Conservation (phyloP, 1,140 invertebrate genomes). For the Liolophura sinensis region DNA sequence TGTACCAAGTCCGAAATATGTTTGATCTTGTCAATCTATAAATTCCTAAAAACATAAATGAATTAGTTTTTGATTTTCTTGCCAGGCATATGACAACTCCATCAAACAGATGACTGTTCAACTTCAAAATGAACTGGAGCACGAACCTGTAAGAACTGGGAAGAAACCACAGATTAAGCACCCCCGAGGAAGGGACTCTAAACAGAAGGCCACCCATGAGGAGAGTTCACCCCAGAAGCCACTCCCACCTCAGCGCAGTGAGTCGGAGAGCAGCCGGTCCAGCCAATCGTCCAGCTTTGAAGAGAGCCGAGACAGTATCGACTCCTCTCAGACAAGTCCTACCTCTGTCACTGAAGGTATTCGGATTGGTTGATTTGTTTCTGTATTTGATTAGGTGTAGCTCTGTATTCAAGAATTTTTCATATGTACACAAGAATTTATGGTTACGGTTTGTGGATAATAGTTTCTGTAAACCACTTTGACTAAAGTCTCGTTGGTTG, state of each 20-base stretch:
- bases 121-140: slow-evolving; percentile 57
- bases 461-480: too few species aligned
- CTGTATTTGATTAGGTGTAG: too few species aligned
- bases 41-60: neutral
- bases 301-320: slow-evolving; percentile 22
- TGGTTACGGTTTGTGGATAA: too few species aligned
- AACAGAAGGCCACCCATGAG: neutral
- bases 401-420: too few species aligned
- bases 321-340: slow-evolving; percentile 26
- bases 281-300: slow-evolving; percentile 22
- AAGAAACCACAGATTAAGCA: slow-evolving; percentile 63
- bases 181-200: slow-evolving; percentile 39
- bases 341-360: too few species aligned
- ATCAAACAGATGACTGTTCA: slow-evolving; percentile 60
- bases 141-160: slow-evolving; percentile 38
- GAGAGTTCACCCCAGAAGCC: neutral
- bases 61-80: neutral
- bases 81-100: slow-evolving; percentile 61
- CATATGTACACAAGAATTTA: too few species aligned
- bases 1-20: too few species aligned
- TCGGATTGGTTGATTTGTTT: too few species aligned
- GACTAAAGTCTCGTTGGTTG: too few species aligned
- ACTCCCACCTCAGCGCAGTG: slow-evolving; percentile 7
- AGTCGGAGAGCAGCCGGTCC: slow-evolving; percentile 16
- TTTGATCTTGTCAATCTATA: too few species aligned